These are phyloP conservation scores for Dipodomys spectabilis DNA, from an alignment of 2,113 vertebrate genomes.

Conservation along the genomic window DNA sequence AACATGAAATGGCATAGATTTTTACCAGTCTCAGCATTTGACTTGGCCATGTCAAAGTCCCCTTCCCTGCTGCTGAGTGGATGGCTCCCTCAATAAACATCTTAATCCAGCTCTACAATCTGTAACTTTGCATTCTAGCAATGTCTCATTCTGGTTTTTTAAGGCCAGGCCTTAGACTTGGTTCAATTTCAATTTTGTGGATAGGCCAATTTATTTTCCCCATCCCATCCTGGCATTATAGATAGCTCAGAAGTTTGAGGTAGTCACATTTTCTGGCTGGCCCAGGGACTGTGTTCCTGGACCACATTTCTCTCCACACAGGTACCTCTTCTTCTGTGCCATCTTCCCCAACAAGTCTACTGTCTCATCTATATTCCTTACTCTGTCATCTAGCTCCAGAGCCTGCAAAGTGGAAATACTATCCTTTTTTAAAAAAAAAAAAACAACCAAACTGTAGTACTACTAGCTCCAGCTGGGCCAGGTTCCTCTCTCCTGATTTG, in stretches of 20 bases:
- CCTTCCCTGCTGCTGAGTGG: background rate
- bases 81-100: background rate
- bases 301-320: background rate
- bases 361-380: background rate
- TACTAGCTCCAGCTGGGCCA: background rate
- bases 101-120: background rate
- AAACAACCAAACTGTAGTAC: background rate
- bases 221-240: background rate
- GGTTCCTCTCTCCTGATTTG: background rate
- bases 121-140: background rate
- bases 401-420: rapidly evolving
- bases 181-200: background rate
- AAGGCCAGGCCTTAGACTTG: background rate
- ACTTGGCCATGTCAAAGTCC: background rate
- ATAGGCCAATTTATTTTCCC: background rate
- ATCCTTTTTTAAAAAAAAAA: too few relatives aligned
- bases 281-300: background rate
- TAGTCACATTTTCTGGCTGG: background rate
- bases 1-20: background rate
- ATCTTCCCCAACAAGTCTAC: background rate
- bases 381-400: background rate
- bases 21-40: background rate
- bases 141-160: background rate
- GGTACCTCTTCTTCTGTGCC: rapidly evolving
- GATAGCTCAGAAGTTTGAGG: background rate